Percentiles rank a stretch among this genome's conserved stretches.
phyloP scores from a whole-genome alignment of 2,113 vertebrate species.

The Chaenogobius annularis region DNA sequence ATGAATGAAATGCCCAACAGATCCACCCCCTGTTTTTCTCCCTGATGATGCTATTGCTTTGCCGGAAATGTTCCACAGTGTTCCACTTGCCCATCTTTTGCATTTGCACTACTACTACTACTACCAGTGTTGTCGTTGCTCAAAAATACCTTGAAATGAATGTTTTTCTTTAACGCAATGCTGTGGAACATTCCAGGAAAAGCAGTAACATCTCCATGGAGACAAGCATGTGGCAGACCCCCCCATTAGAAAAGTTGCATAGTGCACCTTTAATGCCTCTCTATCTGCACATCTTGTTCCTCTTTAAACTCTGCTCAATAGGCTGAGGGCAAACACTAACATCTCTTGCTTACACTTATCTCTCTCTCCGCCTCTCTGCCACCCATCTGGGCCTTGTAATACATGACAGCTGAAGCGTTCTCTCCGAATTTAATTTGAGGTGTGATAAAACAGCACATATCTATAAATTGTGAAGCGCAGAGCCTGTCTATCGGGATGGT shows the following conservation, averaged over 20 bases:
- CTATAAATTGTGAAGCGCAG: slow-evolving; percentile 63
- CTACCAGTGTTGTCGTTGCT: no score
- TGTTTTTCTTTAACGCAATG: background rate
- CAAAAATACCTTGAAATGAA: no score
- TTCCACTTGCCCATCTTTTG: no score
- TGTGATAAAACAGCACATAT: slow-evolving; percentile 73
- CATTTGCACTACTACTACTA: no score
- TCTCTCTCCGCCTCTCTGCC: slow-evolving; percentile 45
- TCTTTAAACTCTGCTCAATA: background rate
- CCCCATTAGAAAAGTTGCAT: background rate
- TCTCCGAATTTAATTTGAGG: slow-evolving; percentile 72
- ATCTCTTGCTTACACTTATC: slow-evolving; percentile 18
- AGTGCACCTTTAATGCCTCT: background rate
- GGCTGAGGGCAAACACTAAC: slow-evolving; percentile 17
- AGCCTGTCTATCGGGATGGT: slow-evolving; percentile 49
- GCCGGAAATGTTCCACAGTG: no score
- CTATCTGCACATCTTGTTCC: background rate
- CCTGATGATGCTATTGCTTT: background rate
- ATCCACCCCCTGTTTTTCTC: background rate
- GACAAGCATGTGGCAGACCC: background rate
- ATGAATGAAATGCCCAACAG: background rate
- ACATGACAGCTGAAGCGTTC: slow-evolving; percentile 68
- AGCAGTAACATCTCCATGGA: background rate
- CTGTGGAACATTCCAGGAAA: background rate
- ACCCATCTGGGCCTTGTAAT: slow-evolving; percentile 71